Base-by-base conservation (phyloP, 2,888 invertebrate species). In the Synanthedon tipuliformis region DNA sequence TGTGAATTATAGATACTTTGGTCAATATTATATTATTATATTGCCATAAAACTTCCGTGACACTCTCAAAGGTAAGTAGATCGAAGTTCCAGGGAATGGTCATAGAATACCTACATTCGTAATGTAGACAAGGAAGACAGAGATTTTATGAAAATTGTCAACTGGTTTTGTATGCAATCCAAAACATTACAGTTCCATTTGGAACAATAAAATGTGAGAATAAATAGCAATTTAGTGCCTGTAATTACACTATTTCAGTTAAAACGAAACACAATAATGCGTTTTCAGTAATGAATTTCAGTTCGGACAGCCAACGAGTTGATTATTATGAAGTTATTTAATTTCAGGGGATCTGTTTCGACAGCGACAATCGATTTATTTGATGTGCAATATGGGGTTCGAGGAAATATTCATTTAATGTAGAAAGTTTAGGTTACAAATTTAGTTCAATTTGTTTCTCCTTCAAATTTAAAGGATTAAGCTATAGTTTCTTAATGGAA, bases 291-390 rank as follows among this genome's bases (percentile, higher is more conserved):
- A 71, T 68, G 65, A 70, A 70, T 73, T 70, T 69, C 66, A 59
- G 60, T 65, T 64, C 34, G 54, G 53, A 40, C 60, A 56, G 60
- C 64, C 73, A 75, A 75, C 75, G 75, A 79, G 71, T 79, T 73
- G 73, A 81, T 78, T 76, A 78, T 73, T 64, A 72, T 77, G 73
- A 80, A 75, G 68, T 68, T 63, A 67, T 76, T 73, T 71, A 60
- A 61, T 68, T 61, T 59, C 55, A 52, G 57, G 56, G 57, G 63
- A 68, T 62, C 61, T 61, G 57, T 23, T 41, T 49, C 41, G 48
- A 40, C 41, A 41, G 27, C 41, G 27, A 50, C 15, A 45, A 8
- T 51, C 27, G 50, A 52, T 54, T 52, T 41, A 51, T 27, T 51
- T 50, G 48, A 18, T 49, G 52, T 50, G 23, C 23, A 51, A 23